Evolutionary conservation across 30 jellyfish, hydroid and myxozoan species (phyloP).

Genomic region (Clytia hemisphaerica): DNA sequence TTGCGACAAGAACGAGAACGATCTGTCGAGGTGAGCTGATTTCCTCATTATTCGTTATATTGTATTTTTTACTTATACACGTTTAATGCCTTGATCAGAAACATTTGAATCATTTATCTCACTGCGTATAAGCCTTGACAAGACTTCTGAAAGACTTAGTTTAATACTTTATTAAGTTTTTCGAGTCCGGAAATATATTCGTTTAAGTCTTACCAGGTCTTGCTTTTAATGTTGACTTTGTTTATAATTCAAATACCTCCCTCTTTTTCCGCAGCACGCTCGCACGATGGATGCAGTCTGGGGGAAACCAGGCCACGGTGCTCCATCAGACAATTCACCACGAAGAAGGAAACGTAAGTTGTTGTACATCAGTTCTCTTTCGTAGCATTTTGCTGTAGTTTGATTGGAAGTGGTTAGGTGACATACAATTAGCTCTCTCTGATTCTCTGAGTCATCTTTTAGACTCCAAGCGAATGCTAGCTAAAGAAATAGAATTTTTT

Average conservation of each 20-base stretch:
- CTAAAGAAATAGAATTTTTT: not conserved
- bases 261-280: constrained; percentile 51
- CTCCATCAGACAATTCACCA: constrained; percentile 49
- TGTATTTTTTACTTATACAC: not conserved
- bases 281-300: constrained; percentile 67
- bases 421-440: too few species aligned
- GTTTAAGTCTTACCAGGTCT: not conserved
- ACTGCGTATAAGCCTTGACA: too few species aligned
- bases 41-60: not conserved
- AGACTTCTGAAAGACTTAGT: too few species aligned
- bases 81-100: too few species aligned
- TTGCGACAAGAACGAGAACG: constrained; percentile 39
- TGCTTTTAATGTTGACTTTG: not conserved
- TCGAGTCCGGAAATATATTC: too few species aligned
- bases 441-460: too few species aligned
- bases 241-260: not conserved
- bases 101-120: too few species aligned
- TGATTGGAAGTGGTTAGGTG: too few species aligned
- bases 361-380: not conserved
- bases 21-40: constrained; percentile 52
- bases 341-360: constrained; percentile 34
- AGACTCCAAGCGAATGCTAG: not conserved
- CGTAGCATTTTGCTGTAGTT: too few species aligned
- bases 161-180: too few species aligned
- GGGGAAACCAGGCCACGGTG: constrained; percentile 92